A percentile compares a stretch with the other conserved stretches of the same genome.
phyloP scores from a whole-genome alignment of 2,888 invertebrate species.

The Pristionchus maxplancki region DNA sequence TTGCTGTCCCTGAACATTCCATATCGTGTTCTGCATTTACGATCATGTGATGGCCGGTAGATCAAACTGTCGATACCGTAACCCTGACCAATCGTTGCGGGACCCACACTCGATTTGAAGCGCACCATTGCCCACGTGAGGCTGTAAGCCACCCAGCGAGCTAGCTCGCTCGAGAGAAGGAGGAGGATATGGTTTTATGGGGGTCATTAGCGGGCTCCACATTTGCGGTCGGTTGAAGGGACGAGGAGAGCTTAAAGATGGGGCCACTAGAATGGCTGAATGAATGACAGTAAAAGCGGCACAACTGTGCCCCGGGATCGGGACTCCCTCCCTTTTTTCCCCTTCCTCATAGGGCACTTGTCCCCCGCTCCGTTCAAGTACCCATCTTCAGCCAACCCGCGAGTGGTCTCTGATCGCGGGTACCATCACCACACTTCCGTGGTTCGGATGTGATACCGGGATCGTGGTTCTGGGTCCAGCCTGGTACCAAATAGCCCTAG shows the following conservation, averaged over 20 bases:
- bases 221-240: not conserved
- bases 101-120: not conserved
- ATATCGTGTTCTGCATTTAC: not conserved
- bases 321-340: not conserved
- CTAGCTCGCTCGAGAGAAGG: not conserved
- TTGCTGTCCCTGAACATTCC: not conserved
- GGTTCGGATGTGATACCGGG: not conserved
- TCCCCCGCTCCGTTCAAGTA: not conserved
- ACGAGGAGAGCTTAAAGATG: not conserved
- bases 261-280: not conserved
- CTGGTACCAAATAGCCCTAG: not conserved
- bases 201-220: conserved; percentile 8
- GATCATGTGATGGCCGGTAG: not conserved
- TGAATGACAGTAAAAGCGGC: conserved; percentile 2
- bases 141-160: not conserved
- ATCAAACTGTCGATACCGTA: not conserved
- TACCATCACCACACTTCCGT: not conserved
- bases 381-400: not conserved
- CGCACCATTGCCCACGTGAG: not conserved
- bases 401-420: not conserved
- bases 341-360: conserved; percentile 25
- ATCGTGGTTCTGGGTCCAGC: not conserved
- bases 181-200: conserved; percentile 3
- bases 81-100: not conserved
- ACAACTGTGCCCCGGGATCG: not conserved